phyloP scores from a whole-genome alignment of 1,140 invertebrate species.

The Drosophila navojoa region DNA sequence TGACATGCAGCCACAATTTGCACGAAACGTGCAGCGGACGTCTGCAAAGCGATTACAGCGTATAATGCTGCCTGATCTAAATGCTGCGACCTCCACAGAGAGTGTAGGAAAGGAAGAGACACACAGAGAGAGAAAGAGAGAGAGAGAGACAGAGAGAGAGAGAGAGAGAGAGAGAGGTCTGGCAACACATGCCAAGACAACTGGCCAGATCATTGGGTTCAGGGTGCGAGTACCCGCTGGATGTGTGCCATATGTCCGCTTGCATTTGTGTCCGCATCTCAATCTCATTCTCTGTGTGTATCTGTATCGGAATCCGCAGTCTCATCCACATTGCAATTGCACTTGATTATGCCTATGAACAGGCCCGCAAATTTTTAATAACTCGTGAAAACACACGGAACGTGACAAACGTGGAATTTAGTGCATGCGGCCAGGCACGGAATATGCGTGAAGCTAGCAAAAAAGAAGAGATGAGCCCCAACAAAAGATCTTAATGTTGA shows the following conservation, averaged over 20 bases:
- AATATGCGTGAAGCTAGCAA: neutral
- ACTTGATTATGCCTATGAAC: constrained; percentile 45
- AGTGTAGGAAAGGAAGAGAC: too few species aligned
- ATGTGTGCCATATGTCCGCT: constrained; percentile 55
- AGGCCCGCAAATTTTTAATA: constrained; percentile 64
- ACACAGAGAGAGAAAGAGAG: neutral
- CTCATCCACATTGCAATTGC: constrained; percentile 47
- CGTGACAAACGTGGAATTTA: constrained; percentile 51
- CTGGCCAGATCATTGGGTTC: constrained; percentile 18
- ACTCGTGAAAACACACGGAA: constrained; percentile 59
- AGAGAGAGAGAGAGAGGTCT: constrained; percentile 14
- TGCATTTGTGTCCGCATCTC: constrained; percentile 21
- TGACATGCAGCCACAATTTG: constrained; percentile 55
- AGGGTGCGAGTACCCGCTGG: constrained; percentile 6
- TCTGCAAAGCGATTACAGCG: constrained; percentile 61
- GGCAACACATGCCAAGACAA: constrained; percentile 35
- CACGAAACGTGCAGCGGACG: constrained; percentile 61
- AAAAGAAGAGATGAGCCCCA: neutral
- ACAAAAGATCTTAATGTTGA: neutral
- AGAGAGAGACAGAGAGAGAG: neutral
- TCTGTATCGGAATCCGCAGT: constrained; percentile 7
- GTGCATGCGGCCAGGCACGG: constrained; percentile 1
- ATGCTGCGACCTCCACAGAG: constrained; percentile 38
- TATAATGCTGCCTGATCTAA: constrained; percentile 62
- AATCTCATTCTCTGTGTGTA: constrained; percentile 24